A percentile compares a stretch with the other conserved stretches of the same genome.
These are phyloP conservation scores for Aulostomus chinensis DNA, from an alignment of 2,797 vertebrate genomes.

Conservation along the genomic window DNA sequence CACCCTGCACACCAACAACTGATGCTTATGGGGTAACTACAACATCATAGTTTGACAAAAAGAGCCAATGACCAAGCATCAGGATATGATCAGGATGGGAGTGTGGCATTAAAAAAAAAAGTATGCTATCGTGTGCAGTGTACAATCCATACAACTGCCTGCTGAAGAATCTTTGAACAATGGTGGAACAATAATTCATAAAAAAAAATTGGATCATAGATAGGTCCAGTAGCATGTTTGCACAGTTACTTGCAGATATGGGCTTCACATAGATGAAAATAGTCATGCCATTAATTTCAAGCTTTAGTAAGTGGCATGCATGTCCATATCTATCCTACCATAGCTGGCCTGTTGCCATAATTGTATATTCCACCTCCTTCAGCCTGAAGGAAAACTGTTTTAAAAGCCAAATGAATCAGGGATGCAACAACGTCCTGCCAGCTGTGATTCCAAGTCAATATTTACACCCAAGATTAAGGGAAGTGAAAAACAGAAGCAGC, in stretches of 20 bases:
- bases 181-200: neutral
- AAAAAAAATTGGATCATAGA: neutral
- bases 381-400: constrained; percentile 55
- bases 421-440: constrained; percentile 62
- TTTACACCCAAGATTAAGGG: constrained; percentile 63
- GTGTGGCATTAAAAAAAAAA: no score
- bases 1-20: no score
- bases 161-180: neutral
- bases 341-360: constrained; percentile 43
- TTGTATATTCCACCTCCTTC: constrained; percentile 30
- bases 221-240: neutral
- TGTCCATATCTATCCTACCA: constrained; percentile 31
- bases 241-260: constrained; percentile 8
- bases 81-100: no score
- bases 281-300: constrained; percentile 1
- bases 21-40: no score
- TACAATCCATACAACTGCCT: neutral
- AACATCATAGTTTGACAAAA: no score
- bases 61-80: no score
- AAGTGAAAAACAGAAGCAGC: constrained; percentile 40
- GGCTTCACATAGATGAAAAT: constrained; percentile 6
- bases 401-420: constrained; percentile 69
- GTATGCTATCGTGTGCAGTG: neutral
- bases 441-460: constrained; percentile 76
- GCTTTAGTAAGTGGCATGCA: neutral